Conservation (phyloP, 2,797 vertebrate species). For the Anguilla pacifica region DNA sequence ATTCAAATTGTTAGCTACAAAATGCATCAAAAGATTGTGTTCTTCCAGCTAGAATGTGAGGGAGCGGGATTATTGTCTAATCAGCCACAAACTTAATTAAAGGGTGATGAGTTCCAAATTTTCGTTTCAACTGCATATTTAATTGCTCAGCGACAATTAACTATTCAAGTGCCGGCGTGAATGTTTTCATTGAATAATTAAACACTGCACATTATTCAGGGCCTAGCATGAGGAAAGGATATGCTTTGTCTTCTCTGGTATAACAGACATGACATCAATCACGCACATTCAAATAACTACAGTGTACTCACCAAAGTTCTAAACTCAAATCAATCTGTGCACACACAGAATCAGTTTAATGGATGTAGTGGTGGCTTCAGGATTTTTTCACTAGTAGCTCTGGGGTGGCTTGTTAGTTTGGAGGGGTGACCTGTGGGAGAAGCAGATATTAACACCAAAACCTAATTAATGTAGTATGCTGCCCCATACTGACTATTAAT, state of each 20-base stretch:
- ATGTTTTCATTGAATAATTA: not conserved
- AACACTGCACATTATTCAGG: not conserved
- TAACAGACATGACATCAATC: not conserved
- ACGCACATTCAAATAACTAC: not conserved
- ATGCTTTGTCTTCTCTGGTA: not conserved
- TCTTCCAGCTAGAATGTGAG: slow-evolving; percentile 1
- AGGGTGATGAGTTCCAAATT: not conserved
- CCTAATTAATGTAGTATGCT: too few relatives aligned
- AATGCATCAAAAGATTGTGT: slow-evolving; percentile 9
- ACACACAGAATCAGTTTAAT: not conserved
- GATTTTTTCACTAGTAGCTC: not conserved
- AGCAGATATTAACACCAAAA: too few relatives aligned
- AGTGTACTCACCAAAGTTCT: not conserved
- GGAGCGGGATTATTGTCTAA: slow-evolving; percentile 1
- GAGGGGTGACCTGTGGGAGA: too few relatives aligned
- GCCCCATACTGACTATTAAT: too few relatives aligned
- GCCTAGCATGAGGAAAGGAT: not conserved
- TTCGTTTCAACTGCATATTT: not conserved
- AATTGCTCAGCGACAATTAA: not conserved
- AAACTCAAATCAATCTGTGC: not conserved
- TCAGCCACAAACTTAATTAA: slow-evolving; percentile 18
- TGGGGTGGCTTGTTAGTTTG: too few relatives aligned
- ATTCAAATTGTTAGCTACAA: slow-evolving; percentile 9
- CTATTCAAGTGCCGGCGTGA: not conserved
- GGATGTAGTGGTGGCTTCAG: not conserved